phyloP scores from a whole-genome alignment of 2,888 invertebrate genomes.

The Anorthoa munda region DNA sequence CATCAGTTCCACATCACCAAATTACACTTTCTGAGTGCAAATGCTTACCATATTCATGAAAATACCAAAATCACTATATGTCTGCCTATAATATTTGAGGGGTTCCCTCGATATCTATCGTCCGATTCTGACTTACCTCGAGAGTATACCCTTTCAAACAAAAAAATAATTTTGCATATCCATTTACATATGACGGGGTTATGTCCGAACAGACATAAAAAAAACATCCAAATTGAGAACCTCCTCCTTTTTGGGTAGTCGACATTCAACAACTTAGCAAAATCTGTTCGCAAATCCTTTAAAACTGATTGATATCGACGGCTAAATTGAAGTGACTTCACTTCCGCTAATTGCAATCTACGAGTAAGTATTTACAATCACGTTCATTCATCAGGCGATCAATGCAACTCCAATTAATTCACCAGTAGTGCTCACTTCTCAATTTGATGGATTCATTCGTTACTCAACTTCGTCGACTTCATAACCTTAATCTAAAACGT shows the following conservation, averaged over 20 bases:
- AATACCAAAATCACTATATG: no score
- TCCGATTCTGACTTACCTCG: no score
- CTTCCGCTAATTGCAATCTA: slow-evolving; percentile 36
- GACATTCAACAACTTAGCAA: background rate
- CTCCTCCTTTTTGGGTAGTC: no score
- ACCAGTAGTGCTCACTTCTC: slow-evolving; percentile 8
- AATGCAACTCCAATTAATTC: slow-evolving; percentile 46
- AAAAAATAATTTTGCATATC: no score
- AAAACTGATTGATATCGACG: slow-evolving; percentile 37
- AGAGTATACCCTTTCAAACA: no score
- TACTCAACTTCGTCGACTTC: background rate
- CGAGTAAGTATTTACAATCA: background rate
- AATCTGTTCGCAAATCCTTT: background rate
- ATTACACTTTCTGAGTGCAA: no score
- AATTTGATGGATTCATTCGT: slow-evolving; percentile 9
- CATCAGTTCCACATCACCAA: no score
- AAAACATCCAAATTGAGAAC: background rate
- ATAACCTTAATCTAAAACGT: background rate
- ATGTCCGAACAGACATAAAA: background rate
- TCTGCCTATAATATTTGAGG: no score
- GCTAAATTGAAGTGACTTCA: slow-evolving; percentile 30
- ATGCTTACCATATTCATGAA: no score
- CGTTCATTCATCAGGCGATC: slow-evolving; percentile 30
- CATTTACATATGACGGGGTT: no score
- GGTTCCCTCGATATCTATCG: no score